Base-by-base conservation (phyloP, 2,797 vertebrate species). In the Pachyuromys duprasi region DNA sequence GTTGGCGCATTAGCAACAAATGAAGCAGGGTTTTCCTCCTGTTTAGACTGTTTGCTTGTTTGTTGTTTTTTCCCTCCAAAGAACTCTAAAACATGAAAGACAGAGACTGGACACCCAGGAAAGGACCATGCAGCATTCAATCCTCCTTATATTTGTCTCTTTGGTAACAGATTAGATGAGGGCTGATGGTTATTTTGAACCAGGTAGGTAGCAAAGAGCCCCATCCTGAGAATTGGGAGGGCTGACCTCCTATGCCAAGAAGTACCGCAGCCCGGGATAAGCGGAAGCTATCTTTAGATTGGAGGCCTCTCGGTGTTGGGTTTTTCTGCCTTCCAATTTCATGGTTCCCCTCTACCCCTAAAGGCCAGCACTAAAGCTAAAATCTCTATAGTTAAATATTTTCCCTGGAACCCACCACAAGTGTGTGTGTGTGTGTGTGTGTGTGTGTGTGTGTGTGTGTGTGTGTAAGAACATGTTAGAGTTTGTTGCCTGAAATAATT, bases 221-320 rank as follows among this genome's bases (percentile, higher is more conserved):
- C 26, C 67, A 39, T 33, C 2, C 18, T 62, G 72, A 72, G 87
- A 67, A 60, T 20, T 22, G 15, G 1, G 76, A 82, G n/a, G 39
- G 36, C 3, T 3, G 13, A 49, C 18, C 28, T 78, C 12, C 1
- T 22, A 2, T 2, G 53, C 55, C 78, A 9, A 33, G 55, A 70
- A 53, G 67, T 11, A 1, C 26, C 3, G 8, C 36, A 63, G 72
- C 7, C 36, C 42, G 17, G 62, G 80, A 65, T 91, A 79, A 87
- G 67, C 20, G 20, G 55, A 87, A 8, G 15, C 69, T 89, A 53
- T 94, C 57, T 96, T 91, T 91, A 94, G 93, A 89, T 4, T 22
- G 67, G 79, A 67, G n/a, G 49, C 20, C 39, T 82, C 75, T 14
- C 76, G 67, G 31, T 31, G 80, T 75, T 84, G 26, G 6, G 80